These are phyloP conservation scores for Tenthredo scrophulariae DNA, from an alignment of 2,888 invertebrate species.

Conservation along the genomic window DNA sequence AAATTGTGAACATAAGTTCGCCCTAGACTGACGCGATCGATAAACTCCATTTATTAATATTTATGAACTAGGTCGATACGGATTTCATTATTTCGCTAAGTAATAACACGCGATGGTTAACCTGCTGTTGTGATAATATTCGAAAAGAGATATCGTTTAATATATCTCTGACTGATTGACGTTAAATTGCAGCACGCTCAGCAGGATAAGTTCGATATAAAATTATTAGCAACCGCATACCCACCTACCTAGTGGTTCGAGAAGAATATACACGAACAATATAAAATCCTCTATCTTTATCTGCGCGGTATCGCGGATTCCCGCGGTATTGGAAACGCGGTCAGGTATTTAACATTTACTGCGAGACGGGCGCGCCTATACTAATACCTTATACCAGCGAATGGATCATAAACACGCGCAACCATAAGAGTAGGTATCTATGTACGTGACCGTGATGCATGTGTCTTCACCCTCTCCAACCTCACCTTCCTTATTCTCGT, in stretches of 20 bases:
- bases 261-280: background rate
- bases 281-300: background rate
- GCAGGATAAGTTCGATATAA: background rate
- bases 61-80: background rate
- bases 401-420: constrained; percentile 43
- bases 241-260: background rate
- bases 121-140: background rate
- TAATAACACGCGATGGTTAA: constrained; percentile 22
- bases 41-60: constrained; percentile 34
- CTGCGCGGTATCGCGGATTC: background rate
- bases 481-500: background rate
- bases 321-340: constrained; percentile 36
- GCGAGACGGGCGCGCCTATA: constrained; percentile 48
- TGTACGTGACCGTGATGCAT: constrained; percentile 30
- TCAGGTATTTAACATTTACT: constrained; percentile 52
- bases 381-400: constrained; percentile 17
- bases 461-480: constrained; percentile 25
- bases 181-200: background rate
- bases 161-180: background rate
- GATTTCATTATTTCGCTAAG: constrained; percentile 33
- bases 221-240: background rate
- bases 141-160: background rate
- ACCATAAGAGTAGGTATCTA: background rate
- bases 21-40: background rate
- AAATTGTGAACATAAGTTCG: constrained; percentile 10